Base-by-base conservation (phyloP, 2,888 invertebrate species). In the Limenitis camilla region DNA sequence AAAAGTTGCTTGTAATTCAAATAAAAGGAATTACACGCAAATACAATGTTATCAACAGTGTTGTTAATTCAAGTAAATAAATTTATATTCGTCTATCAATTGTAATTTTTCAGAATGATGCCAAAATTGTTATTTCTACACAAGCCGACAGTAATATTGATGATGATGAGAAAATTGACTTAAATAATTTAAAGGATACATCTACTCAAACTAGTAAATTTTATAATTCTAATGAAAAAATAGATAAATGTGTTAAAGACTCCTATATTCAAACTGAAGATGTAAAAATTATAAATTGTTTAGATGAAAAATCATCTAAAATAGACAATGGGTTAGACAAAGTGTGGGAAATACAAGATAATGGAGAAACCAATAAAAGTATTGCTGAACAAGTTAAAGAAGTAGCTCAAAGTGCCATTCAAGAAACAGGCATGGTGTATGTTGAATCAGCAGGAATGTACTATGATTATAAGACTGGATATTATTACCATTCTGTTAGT, bases 401-500 rank as follows among this genome's bases (percentile, higher is more conserved):
- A 72, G 93, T 90, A 4, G 95, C 95, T 0, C 92, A 94, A 72
- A 89, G 89, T 71, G 94, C 93, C 5, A 77, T 93, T 69, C 90
- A 92, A 64, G 89, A 93, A 61, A 91, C 90, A 42, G 94, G 94
- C 11, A 95, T 96, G 89, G 93, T 95, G 30, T 96, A 94, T 78
- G 96, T 96, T 61, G 92, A 94, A 69, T 93, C 93, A 3, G 94
- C 94, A 28, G 96, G 96, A 61, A 90, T 96, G 82, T 96, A 96
- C 79, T 96, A 96, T 77, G 95, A 96, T 78, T 94, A 93, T 63
- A 93, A 92, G 68, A 93, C 94, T 61, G 96, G 96, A 57, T 96
- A 95, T 81, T 96, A 96, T 82, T 96, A 96, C 72, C 95, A 96
- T 87, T 91, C 95, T 63, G 96, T 95, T 89, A 87, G 90, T 88